A percentile compares a stretch with the other conserved stretches of the same genome.
These are phyloP conservation scores for Halesus radiatus DNA, from an alignment of 1,140 invertebrate genomes.

Conservation along the genomic window DNA sequence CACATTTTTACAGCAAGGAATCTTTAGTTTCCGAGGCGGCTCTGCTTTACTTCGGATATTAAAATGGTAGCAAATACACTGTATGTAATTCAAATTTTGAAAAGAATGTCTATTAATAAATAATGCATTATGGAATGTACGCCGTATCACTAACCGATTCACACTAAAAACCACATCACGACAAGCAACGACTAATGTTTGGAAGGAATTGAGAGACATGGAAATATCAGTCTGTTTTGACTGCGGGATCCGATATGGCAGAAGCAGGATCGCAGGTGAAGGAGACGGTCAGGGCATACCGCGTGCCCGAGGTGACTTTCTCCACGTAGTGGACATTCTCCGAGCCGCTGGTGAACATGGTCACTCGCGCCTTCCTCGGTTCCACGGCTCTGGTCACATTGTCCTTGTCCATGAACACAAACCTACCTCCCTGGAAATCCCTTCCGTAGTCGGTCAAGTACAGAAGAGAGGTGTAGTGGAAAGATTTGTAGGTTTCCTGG, in stretches of 20 bases:
- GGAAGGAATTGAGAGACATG: neutral
- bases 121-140: neutral
- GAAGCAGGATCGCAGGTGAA: constrained; percentile 85
- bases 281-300: constrained; percentile 87
- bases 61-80: neutral
- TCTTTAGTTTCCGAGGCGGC: neutral
- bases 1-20: neutral
- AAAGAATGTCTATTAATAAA: neutral
- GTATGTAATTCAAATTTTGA: neutral
- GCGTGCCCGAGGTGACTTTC: constrained; percentile 78
- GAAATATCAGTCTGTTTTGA: constrained; percentile 58
- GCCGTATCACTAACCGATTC: constrained; percentile 39
- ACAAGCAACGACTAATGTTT: constrained; percentile 23
- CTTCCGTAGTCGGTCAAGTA: constrained; percentile 82
- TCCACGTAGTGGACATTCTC: constrained; percentile 91
- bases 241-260: constrained; percentile 74
- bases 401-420: constrained; percentile 83
- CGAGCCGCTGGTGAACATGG: constrained; percentile 88
- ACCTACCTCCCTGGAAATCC: constrained; percentile 87
- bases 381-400: constrained; percentile 82
- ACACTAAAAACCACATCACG: constrained; percentile 29
- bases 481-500: constrained; percentile 86
- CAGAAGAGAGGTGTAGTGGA: constrained; percentile 87
- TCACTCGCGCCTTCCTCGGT: constrained; percentile 83
- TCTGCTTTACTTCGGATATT: neutral